Conservation (phyloP, 2,113 vertebrate genomes). For the Mustelus asterias region DNA sequence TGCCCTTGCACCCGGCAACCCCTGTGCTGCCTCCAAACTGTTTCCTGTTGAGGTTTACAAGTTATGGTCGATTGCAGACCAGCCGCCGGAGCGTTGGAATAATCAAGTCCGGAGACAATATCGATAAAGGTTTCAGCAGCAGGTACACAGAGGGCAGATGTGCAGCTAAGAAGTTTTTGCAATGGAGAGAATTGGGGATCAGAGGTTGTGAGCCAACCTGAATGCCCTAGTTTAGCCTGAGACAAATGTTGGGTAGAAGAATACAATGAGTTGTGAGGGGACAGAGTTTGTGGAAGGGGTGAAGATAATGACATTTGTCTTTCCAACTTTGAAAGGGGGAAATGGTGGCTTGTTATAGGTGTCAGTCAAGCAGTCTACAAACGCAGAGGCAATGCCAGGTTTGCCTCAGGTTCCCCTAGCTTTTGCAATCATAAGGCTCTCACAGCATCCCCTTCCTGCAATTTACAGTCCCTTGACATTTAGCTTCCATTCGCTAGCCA, state of each 20-base stretch:
- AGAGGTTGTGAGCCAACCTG: neutral
- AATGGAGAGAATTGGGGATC: neutral
- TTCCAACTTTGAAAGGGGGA: neutral
- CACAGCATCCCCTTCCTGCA: neutral
- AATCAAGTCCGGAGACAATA: neutral
- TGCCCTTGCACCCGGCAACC: too few relatives aligned
- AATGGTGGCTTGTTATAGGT: neutral
- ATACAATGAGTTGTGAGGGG: neutral
- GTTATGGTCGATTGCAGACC: neutral
- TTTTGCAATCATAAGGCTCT: neutral
- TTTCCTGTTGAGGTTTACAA: neutral
- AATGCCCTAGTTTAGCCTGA: neutral
- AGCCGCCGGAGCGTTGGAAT: neutral
- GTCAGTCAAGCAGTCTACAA: neutral
- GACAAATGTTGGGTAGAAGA: neutral
- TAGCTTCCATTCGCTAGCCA: neutral
- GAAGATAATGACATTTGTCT: neutral
- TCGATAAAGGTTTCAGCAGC: neutral
- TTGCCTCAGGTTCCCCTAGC: neutral
- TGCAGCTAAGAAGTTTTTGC: neutral
- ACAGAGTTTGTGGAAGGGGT: neutral
- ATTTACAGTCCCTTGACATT: neutral
- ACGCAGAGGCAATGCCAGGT: neutral
- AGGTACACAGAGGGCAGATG: neutral
- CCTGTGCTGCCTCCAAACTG: neutral